Conservation (phyloP, 2,113 vertebrate species). For the Pungitius pungitius region DNA sequence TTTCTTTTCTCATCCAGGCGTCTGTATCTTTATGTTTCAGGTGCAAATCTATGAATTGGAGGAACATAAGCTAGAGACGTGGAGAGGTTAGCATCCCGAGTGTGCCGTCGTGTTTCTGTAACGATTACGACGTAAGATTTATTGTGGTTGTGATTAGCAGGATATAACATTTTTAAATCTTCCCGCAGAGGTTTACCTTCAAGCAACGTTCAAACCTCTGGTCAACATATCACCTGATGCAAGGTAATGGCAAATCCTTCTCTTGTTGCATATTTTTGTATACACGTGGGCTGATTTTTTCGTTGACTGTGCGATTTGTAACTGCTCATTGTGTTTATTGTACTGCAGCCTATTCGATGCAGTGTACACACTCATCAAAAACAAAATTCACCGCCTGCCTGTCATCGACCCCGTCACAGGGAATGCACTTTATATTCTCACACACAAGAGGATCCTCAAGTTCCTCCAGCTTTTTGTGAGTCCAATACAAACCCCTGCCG, state of each 20-base stretch:
- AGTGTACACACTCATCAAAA: constrained; percentile 98
- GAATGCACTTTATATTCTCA: constrained; percentile 99
- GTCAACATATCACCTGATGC: constrained; percentile 98
- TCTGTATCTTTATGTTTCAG: constrained; percentile 75
- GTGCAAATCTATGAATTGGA: constrained; percentile 99
- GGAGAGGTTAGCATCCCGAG: constrained; percentile 86
- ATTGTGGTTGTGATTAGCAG: neutral
- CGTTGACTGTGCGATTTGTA: neutral
- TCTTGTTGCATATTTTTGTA: neutral
- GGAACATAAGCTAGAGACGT: constrained; percentile 98
- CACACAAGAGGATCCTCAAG: constrained; percentile 99
- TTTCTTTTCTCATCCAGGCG: neutral
- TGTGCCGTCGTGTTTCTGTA: neutral
- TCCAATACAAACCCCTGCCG: constrained; percentile 56
- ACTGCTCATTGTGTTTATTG: constrained; percentile 13
- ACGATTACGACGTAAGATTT: neutral
- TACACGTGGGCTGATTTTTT: neutral
- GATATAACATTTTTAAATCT: constrained; percentile 28
- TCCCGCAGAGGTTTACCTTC: constrained; percentile 94
- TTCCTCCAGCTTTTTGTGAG: constrained; percentile 99
- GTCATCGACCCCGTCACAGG: constrained; percentile 98
- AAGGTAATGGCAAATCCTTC: constrained; percentile 80
- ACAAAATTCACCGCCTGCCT: constrained; percentile 99
- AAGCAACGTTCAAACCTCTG: constrained; percentile 98
- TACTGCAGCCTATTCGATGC: constrained; percentile 92